Conservation (phyloP, 2,113 vertebrate species). For the Passer montanus region DNA sequence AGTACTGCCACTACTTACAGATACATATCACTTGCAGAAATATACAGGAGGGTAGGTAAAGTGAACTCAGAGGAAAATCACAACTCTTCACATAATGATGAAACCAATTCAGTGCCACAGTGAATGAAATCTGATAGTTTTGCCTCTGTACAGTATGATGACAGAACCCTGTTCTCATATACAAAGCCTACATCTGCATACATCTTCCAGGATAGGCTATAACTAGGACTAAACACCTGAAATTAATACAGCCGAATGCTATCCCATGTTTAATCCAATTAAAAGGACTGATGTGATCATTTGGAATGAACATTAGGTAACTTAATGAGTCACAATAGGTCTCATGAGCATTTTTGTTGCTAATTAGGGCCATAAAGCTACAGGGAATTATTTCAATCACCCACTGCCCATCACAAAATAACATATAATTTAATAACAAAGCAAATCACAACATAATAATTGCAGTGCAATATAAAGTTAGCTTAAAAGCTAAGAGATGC, state of each 20-base stretch:
- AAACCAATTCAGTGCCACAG: neutral
- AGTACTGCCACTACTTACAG: neutral
- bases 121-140: neutral
- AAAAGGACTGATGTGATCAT: neutral
- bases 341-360: neutral
- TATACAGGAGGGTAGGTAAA: neutral
- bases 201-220: neutral
- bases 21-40: neutral
- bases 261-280: neutral
- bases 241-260: neutral
- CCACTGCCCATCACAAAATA: neutral
- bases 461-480: neutral
- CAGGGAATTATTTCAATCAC: neutral
- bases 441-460: neutral
- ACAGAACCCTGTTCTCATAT: neutral
- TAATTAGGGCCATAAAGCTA: conserved; percentile 5
- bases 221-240: neutral
- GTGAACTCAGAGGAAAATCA: neutral
- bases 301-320: neutral
- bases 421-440: conserved; percentile 12
- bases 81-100: accelerated
- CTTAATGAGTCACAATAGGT: conserved; percentile 16
- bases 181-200: neutral
- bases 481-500: neutral
- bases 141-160: neutral